Conservation (phyloP, 2,113 vertebrate genomes). For the Rana temporaria region DNA sequence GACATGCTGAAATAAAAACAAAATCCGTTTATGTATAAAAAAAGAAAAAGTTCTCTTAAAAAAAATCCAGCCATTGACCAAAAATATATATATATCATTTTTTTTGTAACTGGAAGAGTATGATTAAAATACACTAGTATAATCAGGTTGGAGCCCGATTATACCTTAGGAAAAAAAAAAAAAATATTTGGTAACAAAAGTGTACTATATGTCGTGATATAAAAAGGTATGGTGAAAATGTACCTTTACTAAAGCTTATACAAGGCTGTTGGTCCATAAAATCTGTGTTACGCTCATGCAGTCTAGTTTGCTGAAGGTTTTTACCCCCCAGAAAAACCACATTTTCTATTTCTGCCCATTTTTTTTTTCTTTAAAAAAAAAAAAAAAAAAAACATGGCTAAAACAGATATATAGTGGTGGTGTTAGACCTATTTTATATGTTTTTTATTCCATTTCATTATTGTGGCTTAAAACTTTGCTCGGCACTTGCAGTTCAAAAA, state of each 20-base stretch:
- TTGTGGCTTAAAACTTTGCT: conserved; percentile 77
- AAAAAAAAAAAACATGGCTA: conserved; percentile 72
- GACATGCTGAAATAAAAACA: conserved; percentile 78
- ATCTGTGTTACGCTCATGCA: conserved; percentile 89
- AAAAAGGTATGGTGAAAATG: conserved; percentile 99
- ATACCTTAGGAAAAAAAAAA: conserved; percentile 83
- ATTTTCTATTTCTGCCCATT: conserved; percentile 79
- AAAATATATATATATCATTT: conserved; percentile 71
- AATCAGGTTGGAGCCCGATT: conserved; percentile 82
- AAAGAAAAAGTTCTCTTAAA: conserved; percentile 62
- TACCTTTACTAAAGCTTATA: conserved; percentile 99
- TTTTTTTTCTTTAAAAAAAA: conserved; percentile 70
- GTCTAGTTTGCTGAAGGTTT: conserved; percentile 75
- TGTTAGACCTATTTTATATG: conserved; percentile 62
- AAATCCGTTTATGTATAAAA: conserved; percentile 64
- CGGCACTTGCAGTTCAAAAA: conserved; percentile 75
- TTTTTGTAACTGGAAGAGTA: conserved; percentile 76
- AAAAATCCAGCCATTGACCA: conserved; percentile 81
- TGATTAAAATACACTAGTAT: conserved; percentile 81
- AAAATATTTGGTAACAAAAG: conserved; percentile 98
- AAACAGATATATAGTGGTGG: conserved; percentile 75
- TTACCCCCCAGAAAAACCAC: conserved; percentile 74
- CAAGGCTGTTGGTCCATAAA: conserved; percentile 99
- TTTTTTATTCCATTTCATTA: conserved; percentile 75
- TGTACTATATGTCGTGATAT: conserved; percentile 95